These are phyloP conservation scores for Desmodus rotundus DNA, from an alignment of 2,113 vertebrate species.

Conservation along the genomic window DNA sequence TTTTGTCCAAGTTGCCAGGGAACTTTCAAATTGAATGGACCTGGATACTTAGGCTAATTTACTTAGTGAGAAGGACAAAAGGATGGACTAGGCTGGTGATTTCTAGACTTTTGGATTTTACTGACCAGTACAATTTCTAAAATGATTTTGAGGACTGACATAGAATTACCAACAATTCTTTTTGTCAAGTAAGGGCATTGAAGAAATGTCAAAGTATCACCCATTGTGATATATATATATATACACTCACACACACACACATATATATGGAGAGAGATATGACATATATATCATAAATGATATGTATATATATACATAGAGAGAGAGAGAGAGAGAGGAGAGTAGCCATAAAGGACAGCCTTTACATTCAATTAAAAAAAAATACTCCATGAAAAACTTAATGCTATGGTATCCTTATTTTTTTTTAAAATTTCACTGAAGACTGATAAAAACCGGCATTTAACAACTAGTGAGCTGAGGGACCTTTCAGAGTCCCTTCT, in stretches of 20 bases:
- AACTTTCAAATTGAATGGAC: not conserved
- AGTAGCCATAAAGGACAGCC: not conserved
- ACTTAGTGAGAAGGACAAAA: not conserved
- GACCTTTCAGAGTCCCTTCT: not conserved
- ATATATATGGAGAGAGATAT: not conserved
- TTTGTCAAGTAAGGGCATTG: not conserved
- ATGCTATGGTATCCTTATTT: not conserved
- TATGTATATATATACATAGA: too few species aligned
- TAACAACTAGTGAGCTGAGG: not conserved
- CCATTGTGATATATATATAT: not conserved
- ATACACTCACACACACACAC: too few species aligned
- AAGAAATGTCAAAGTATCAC: not conserved
- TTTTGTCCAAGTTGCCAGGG: constrained; percentile 8
- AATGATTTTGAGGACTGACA: not conserved
- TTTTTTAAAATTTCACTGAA: not conserved
- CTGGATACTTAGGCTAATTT: not conserved
- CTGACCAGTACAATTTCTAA: not conserved
- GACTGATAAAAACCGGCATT: not conserved
- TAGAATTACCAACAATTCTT: not conserved
- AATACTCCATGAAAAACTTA: not conserved
- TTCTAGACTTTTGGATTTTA: constrained; percentile 28
- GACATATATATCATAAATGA: too few species aligned
- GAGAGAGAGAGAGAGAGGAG: not conserved
- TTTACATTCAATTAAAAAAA: not conserved
- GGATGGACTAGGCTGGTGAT: not conserved